Evolutionary conservation across 2,113 vertebrate genomes (phyloP).

Genomic region (Ailuropoda melanoleuca): DNA sequence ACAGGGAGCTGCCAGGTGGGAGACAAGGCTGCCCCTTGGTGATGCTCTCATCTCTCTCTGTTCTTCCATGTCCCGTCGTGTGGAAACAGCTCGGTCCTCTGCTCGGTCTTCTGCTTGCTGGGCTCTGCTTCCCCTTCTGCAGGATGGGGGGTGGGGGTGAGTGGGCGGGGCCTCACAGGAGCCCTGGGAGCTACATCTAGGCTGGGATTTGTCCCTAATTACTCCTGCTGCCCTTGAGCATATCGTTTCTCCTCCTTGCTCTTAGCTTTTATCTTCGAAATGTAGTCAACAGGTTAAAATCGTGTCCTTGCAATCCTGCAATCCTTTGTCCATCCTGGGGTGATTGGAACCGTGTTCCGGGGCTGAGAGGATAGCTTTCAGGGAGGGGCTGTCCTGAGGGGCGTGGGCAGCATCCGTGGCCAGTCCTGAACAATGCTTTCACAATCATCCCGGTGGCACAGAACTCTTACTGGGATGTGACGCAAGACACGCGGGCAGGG

Average conservation of each 20-base stretch:
- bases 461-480: not conserved
- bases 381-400: not conserved
- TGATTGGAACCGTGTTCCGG: not conserved
- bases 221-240: not conserved
- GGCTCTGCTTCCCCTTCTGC: not conserved
- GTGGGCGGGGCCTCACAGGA: too few species aligned
- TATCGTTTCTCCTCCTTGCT: not conserved
- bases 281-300: not conserved
- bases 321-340: not conserved
- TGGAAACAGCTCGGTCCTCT: not conserved
- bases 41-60: not conserved
- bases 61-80: rapidly evolving
- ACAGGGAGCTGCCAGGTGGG: constrained; percentile 95
- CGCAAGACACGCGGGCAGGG: not conserved
- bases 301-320: not conserved
- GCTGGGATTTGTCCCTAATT: not conserved
- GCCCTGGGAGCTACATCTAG: rapidly evolving
- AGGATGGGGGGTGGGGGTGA: not conserved
- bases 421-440: not conserved
- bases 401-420: not conserved
- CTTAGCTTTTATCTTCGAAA: not conserved
- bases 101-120: too few species aligned
- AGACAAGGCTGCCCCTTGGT: not conserved
- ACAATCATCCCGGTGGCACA: not conserved
- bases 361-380: not conserved